Conservation (phyloP, 2,888 invertebrate species). For the Tuberolachnus salignus region DNA sequence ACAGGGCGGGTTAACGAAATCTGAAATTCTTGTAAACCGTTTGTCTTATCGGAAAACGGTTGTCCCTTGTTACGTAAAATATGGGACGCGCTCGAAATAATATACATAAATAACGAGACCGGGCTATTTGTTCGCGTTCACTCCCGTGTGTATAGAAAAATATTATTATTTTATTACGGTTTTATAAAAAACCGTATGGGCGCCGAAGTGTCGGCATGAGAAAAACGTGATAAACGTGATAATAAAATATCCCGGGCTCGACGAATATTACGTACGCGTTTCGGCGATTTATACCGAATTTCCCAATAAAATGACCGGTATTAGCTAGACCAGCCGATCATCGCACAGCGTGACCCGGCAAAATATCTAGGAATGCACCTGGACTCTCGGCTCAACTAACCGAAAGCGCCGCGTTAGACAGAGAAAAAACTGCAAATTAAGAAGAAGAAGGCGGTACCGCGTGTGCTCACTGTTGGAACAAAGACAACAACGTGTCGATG, state of each 20-base stretch:
- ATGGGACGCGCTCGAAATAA: constrained; percentile 18
- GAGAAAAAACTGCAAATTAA: no score
- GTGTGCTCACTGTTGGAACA: no score
- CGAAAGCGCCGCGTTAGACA: no score
- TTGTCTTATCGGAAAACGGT: constrained; percentile 52
- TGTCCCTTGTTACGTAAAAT: constrained; percentile 48
- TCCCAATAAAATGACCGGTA: not conserved
- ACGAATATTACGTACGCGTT: no score
- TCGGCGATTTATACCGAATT: constrained; percentile 19
- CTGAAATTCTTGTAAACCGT: constrained; percentile 51
- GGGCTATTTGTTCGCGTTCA: constrained; percentile 40
- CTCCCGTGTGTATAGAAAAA: no score
- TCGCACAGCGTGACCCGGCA: no score
- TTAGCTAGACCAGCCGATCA: not conserved
- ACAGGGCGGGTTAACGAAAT: constrained; percentile 36
- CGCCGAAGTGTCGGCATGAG: constrained; percentile 27
- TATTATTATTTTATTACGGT: no score
- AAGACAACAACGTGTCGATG: no score
- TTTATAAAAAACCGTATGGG: not conserved
- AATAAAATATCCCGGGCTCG: constrained; percentile 3
- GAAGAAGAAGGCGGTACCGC: no score
- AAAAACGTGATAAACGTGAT: constrained; percentile 33
- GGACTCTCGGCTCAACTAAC: no score
- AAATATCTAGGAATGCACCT: no score
- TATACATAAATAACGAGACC: no score